These are phyloP conservation scores for Tinea pellionella DNA, from an alignment of 2,888 invertebrate genomes.

Conservation along the genomic window DNA sequence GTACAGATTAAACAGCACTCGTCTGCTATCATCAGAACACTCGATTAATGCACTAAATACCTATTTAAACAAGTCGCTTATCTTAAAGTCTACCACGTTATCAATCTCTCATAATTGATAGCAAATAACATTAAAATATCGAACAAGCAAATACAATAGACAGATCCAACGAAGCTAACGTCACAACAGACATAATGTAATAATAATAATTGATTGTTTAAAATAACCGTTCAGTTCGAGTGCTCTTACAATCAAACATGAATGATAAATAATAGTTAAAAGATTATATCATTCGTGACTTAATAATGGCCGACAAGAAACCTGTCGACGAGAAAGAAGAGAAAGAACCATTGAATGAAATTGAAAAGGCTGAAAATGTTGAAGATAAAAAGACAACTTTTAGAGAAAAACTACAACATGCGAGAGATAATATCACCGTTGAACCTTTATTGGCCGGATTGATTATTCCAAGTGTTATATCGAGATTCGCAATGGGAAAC, in stretches of 20 bases:
- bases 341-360: slow-evolving; percentile 14
- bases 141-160: slow-evolving; percentile 45
- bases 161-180: slow-evolving; percentile 33
- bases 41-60: slow-evolving; percentile 3
- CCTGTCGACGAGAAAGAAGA: background rate
- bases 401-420: slow-evolving; percentile 11
- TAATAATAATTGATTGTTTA: background rate
- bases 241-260: background rate
- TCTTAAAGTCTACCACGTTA: slow-evolving; percentile 9
- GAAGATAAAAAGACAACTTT: background rate
- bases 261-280: background rate
- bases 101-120: slow-evolving; percentile 41
- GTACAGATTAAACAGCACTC: background rate
- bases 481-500: slow-evolving; percentile 77
- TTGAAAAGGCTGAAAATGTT: background rate
- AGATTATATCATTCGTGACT: background rate
- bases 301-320: slow-evolving; percentile 5
- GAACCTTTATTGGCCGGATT: slow-evolving; percentile 11
- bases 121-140: slow-evolving; percentile 45
- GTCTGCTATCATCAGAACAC: background rate
- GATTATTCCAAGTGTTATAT: slow-evolving; percentile 39
- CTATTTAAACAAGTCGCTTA: slow-evolving; percentile 1
- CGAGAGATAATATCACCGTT: slow-evolving; percentile 15
- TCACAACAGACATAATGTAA: slow-evolving; percentile 23
- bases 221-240: background rate